These are phyloP conservation scores for Tenthredo distinguenda DNA, from an alignment of 2,888 invertebrate genomes.

Conservation along the genomic window DNA sequence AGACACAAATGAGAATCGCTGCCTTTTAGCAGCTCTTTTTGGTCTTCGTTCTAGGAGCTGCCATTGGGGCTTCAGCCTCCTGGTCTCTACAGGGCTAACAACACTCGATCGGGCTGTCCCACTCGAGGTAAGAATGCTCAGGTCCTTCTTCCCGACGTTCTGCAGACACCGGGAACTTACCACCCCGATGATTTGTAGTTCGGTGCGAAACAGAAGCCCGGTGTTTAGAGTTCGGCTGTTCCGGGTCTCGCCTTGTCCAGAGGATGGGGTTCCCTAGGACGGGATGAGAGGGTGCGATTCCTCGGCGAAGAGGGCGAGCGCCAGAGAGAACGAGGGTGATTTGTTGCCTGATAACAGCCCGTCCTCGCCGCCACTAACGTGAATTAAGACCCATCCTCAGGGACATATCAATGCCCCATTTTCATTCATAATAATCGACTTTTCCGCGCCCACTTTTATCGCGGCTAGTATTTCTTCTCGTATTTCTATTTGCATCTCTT, in stretches of 20 bases:
- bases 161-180: not conserved
- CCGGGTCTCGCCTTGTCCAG: not conserved
- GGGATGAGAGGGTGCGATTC: constrained; percentile 33
- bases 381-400: constrained; percentile 49
- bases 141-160: not conserved
- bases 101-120: constrained; percentile 13
- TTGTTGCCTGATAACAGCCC: constrained; percentile 54
- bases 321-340: constrained; percentile 45
- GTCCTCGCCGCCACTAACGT: constrained; percentile 46
- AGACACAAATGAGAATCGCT: not conserved
- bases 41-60: not conserved
- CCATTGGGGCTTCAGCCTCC: not conserved
- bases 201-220: constrained; percentile 20
- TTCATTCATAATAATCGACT: constrained; percentile 31
- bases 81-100: not conserved
- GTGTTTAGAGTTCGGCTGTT: constrained; percentile 34
- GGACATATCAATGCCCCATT: constrained; percentile 33
- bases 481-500: not conserved
- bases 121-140: constrained; percentile 18
- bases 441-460: not conserved
- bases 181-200: constrained; percentile 33
- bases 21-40: not conserved
- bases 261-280: constrained; percentile 1
- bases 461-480: not conserved
- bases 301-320: not conserved